Percentiles rank a stretch among this genome's conserved stretches.
Conservation (phyloP, 2,797 vertebrate species). For the Oryzias sinensis region DNA sequence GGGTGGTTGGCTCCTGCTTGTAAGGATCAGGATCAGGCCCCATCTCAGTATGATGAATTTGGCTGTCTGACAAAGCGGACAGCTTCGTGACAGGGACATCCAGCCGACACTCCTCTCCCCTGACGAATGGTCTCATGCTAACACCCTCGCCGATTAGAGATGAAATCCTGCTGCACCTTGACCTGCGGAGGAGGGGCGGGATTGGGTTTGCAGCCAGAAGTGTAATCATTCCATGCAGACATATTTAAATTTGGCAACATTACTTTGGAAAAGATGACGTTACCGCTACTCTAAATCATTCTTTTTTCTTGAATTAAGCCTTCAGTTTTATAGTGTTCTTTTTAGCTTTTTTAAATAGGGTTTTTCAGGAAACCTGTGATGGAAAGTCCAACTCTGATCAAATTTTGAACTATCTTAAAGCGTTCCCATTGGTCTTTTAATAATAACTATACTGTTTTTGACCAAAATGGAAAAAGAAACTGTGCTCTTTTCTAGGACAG, state of each 20-base stretch:
- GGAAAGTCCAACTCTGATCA: too few relatives aligned
- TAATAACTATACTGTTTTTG: too few relatives aligned
- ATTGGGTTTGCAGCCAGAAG: conserved; percentile 25
- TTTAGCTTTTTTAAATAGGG: not conserved
- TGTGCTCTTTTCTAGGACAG: too few relatives aligned
- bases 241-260: conserved; percentile 12
- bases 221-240: conserved; percentile 38
- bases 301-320: not conserved
- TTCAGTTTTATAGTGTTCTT: not conserved
- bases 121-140: conserved; percentile 68
- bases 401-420: not conserved
- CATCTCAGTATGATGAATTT: conserved; percentile 64
- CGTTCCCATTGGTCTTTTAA: too few relatives aligned
- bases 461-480: too few relatives aligned
- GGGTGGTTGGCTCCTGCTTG: conserved; percentile 40
- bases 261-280: too few relatives aligned
- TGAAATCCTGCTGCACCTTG: conserved; percentile 68
- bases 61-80: conserved; percentile 67
- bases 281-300: too few relatives aligned
- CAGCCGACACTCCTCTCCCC: conserved; percentile 52
- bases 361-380: too few relatives aligned
- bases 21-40: conserved; percentile 53
- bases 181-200: conserved; percentile 55
- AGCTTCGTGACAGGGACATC: conserved; percentile 69
- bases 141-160: conserved; percentile 54